Conservation (phyloP, 2,797 vertebrate genomes). For the Furcifer pardalis region DNA sequence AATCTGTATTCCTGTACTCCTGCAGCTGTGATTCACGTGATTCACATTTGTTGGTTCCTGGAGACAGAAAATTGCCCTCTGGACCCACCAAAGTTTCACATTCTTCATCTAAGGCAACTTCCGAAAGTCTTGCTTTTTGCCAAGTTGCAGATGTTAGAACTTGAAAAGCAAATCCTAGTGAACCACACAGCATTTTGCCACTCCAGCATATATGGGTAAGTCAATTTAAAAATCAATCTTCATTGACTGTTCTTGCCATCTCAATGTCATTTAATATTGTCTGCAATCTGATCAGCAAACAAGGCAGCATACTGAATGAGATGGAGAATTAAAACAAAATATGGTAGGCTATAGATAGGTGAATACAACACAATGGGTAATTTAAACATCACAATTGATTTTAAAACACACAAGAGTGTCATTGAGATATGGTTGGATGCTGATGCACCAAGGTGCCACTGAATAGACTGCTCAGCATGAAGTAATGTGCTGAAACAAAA, state of each 20-base stretch:
- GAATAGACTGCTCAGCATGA: not conserved
- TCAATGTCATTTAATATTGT: not conserved
- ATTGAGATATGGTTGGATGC: not conserved
- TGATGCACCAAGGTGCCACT: not conserved
- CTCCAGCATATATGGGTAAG: not conserved
- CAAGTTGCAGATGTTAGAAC: not conserved
- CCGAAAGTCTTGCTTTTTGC: not conserved
- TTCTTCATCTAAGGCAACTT: not conserved
- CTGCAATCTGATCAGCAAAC: not conserved
- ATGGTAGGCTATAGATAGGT: not conserved
- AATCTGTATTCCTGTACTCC: too few species aligned
- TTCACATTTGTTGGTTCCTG: too few species aligned
- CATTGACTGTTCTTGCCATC: not conserved
- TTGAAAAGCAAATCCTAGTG: not conserved
- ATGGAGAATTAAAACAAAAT: not conserved
- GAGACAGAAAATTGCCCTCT: too few species aligned
- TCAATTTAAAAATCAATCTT: not conserved
- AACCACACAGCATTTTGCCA: not conserved
- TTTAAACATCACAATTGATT: not conserved
- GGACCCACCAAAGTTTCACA: too few species aligned
- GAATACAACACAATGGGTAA: not conserved
- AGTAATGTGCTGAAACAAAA: not conserved
- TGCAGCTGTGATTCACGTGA: too few species aligned
- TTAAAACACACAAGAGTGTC: not conserved
- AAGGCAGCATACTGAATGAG: not conserved